Evolutionary conservation across 2,888 invertebrate genomes (phyloP).

Genomic region (Balanococcus diminutus): DNA sequence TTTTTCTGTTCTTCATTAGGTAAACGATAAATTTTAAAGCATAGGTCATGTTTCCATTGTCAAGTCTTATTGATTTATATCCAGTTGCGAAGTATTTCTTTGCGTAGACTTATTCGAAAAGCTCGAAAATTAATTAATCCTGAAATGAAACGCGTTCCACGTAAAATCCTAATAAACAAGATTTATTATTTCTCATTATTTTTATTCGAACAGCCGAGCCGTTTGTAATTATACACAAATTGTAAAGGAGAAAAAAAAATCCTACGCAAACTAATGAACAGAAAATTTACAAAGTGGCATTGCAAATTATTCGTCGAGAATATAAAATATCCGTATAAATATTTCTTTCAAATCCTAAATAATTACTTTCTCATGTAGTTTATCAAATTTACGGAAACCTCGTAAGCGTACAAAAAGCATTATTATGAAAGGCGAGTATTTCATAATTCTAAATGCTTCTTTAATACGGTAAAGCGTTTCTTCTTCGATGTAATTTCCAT

Average conservation of each 20-base stretch:
- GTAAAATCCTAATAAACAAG: conserved; percentile 30
- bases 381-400: conserved; percentile 39
- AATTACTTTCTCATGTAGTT: conserved; percentile 4
- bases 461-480: background rate
- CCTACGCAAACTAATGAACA: background rate
- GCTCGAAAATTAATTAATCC: conserved; percentile 34
- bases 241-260: background rate
- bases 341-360: conserved; percentile 8
- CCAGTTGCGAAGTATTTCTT: background rate
- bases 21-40: conserved; percentile 36
- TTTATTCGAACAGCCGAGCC: conserved; percentile 27
- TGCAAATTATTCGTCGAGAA: background rate
- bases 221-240: conserved; percentile 19
- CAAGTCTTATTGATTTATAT: conserved; percentile 32
- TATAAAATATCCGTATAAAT: background rate
- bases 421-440: conserved; percentile 32
- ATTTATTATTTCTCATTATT: conserved; percentile 34
- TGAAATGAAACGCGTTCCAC: background rate
- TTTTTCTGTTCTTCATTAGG: background rate
- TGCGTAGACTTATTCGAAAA: background rate
- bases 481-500: conserved; percentile 43
- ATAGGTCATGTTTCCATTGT: conserved; percentile 15
- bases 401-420: conserved; percentile 34
- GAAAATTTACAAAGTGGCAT: conserved; percentile 19
- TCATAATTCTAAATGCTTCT: conserved; percentile 35